These are phyloP conservation scores for Grapholita molesta DNA, from an alignment of 1,140 invertebrate genomes.

Conservation along the genomic window DNA sequence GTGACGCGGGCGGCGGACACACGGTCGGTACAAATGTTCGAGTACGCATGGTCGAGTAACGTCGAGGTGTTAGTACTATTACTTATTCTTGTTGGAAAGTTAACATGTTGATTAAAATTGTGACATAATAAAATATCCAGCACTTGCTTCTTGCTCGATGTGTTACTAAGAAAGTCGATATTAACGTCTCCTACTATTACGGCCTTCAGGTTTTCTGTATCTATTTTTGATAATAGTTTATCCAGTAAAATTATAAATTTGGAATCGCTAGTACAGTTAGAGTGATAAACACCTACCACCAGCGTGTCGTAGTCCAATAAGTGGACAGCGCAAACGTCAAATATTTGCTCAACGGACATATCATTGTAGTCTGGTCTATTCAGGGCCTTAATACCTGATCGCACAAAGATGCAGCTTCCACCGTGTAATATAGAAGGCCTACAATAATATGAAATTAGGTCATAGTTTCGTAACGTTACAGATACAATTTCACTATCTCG, in stretches of 20 bases:
- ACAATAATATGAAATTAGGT: not conserved
- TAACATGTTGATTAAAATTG: not conserved
- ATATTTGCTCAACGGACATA: not conserved
- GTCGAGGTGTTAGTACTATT: not conserved
- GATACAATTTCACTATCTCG: not conserved
- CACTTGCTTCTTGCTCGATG: not conserved
- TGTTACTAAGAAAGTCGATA: not conserved
- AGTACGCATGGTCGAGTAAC: not conserved
- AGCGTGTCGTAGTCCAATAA: not conserved
- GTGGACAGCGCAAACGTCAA: not conserved
- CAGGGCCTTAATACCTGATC: not conserved
- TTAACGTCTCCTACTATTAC: not conserved
- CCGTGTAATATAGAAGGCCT: not conserved
- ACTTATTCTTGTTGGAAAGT: not conserved
- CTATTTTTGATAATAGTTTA: not conserved
- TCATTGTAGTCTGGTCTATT: not conserved
- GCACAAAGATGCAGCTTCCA: not conserved
- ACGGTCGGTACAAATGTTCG: too few relatives aligned
- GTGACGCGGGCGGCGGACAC: too few relatives aligned
- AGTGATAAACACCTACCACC: not conserved
- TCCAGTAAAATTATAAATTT: not conserved
- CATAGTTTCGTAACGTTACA: not conserved
- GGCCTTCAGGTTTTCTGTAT: not conserved
- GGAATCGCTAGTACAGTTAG: not conserved
- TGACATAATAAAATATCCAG: not conserved